These are phyloP conservation scores for Lepisosteus osseus DNA, from an alignment of 2,113 vertebrate genomes.

Conservation along the genomic window DNA sequence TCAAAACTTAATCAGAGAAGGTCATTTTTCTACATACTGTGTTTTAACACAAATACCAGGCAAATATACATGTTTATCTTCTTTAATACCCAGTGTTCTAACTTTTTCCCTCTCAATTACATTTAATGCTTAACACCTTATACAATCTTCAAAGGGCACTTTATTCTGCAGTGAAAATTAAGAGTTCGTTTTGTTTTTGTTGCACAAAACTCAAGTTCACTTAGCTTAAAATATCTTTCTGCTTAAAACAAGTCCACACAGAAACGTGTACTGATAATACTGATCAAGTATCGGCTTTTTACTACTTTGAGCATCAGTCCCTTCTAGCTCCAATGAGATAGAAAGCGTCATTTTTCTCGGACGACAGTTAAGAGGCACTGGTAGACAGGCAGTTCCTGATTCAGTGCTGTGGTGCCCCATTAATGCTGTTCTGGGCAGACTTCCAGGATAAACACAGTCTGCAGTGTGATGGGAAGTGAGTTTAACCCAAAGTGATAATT, in stretches of 20 bases:
- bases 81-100: no score
- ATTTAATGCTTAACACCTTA: no score
- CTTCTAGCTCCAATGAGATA: neutral
- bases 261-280: neutral
- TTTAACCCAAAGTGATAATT: slow-evolving; percentile 30
- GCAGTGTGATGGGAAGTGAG: slow-evolving; percentile 35
- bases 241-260: no score
- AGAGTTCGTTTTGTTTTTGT: no score
- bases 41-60: no score
- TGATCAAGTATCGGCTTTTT: neutral
- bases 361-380: slow-evolving; percentile 1
- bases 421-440: slow-evolving; percentile 29
- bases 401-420: slow-evolving; percentile 24
- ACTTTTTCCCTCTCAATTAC: no score
- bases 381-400: slow-evolving; percentile 32
- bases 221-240: no score
- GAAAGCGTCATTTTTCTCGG: no score
- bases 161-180: no score
- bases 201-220: neutral
- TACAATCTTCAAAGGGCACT: no score
- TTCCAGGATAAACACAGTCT: slow-evolving; percentile 27
- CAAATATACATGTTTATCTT: no score
- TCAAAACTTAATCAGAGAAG: neutral
- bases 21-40: neutral
- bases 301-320: neutral